Percentiles rank a stretch among this genome's conserved stretches.
Evolutionary conservation across 2,888 invertebrate species (phyloP).

Genomic region (Protophormia terraenovae): DNA sequence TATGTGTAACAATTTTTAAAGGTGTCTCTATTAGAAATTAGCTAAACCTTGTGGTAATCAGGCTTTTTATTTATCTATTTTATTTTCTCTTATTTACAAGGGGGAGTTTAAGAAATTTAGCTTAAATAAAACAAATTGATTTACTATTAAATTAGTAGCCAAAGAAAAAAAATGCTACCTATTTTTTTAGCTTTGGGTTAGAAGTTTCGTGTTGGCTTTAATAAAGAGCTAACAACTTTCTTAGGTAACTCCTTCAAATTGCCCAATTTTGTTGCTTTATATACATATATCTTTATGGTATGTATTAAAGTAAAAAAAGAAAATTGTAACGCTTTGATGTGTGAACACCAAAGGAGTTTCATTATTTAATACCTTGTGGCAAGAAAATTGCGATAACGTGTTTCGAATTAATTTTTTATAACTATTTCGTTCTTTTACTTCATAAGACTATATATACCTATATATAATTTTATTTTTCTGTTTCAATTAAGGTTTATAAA

Average conservation of each 20-base stretch:
- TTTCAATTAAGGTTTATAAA: constrained; percentile 41
- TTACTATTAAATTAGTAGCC: constrained; percentile 77
- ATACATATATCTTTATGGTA: not conserved
- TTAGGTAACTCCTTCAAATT: constrained; percentile 61
- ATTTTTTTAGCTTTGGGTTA: not conserved
- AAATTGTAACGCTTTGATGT: constrained; percentile 70
- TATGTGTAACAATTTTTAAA: constrained; percentile 37
- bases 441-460: not conserved
- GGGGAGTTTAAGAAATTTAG: constrained; percentile 41
- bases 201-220: constrained; percentile 28
- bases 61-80: constrained; percentile 22
- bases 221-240: constrained; percentile 32
- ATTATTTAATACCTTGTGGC: constrained; percentile 65
- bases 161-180: constrained; percentile 42
- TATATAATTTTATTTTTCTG: not conserved
- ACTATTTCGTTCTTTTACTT: not conserved
- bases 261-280: constrained; percentile 66
- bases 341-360: constrained; percentile 69
- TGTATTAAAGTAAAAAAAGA: constrained; percentile 41
- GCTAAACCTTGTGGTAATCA: constrained; percentile 20
- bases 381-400: constrained; percentile 79
- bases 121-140: constrained; percentile 75
- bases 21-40: constrained; percentile 53
- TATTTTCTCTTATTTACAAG: not conserved
- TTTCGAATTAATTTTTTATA: constrained; percentile 78